phyloP scores from a whole-genome alignment of 2,797 vertebrate genomes.

The Monodelphis domestica region DNA sequence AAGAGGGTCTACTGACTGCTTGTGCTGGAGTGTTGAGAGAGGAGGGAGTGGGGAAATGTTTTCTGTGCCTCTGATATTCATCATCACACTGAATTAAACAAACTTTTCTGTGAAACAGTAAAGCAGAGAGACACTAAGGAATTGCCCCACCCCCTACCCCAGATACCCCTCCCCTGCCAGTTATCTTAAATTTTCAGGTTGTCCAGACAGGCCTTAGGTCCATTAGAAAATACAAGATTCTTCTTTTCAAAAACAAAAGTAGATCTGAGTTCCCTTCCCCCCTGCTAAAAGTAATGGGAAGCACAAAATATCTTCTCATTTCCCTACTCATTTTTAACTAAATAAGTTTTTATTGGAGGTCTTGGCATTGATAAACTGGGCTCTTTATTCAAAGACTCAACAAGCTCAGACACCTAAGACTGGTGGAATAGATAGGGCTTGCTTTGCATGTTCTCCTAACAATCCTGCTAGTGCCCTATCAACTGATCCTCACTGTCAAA shows the following conservation, averaged over 20 bases:
- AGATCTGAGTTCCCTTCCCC: background rate
- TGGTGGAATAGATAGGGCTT: background rate
- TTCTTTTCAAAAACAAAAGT: conserved; percentile 27
- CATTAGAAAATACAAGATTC: accelerated
- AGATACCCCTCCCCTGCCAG: too few species aligned
- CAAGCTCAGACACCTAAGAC: too few species aligned
- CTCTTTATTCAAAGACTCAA: too few species aligned
- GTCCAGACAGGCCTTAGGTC: conserved; percentile 51
- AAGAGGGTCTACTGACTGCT: too few species aligned
- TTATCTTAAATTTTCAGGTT: conserved; percentile 62
- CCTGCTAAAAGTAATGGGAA: background rate
- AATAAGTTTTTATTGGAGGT: background rate
- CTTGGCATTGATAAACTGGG: background rate
- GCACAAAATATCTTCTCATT: background rate
- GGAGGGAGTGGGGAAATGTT: background rate
- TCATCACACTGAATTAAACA: conserved; percentile 16
- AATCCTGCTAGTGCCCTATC: background rate
- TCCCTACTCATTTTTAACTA: conserved; percentile 12
- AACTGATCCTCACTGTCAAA: too few species aligned
- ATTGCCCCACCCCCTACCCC: too few species aligned
- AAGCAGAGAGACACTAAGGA: conserved; percentile 4
- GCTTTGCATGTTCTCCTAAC: background rate
- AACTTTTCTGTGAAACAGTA: conserved; percentile 35
- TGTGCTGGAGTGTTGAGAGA: background rate
- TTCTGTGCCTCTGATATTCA: conserved; percentile 41